Evolutionary conservation across 1,140 invertebrate species (phyloP).

Genomic region (Trachymyrmex cornetzi): DNA sequence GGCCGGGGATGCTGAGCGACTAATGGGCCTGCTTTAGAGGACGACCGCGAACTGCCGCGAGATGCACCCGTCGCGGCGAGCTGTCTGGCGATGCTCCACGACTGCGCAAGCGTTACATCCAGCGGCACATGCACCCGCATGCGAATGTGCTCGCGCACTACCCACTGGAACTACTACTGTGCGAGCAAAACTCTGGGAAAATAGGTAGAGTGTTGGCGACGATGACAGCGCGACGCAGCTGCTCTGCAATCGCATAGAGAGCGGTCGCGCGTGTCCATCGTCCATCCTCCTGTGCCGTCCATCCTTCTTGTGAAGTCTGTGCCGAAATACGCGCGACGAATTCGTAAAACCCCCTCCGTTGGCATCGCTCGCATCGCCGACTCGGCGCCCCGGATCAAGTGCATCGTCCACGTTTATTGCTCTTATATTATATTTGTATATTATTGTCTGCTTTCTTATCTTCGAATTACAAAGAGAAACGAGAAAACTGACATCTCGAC

Average conservation of each 20-base stretch:
- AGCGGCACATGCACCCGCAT: slow-evolving; percentile 75
- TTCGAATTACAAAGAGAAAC: too few species aligned
- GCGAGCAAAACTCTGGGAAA: not conserved
- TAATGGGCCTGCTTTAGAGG: slow-evolving; percentile 80
- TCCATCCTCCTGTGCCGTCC: not conserved
- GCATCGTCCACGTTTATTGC: slow-evolving; percentile 16
- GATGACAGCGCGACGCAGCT: slow-evolving; percentile 5
- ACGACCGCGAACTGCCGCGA: slow-evolving; percentile 80
- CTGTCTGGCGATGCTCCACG: slow-evolving; percentile 74
- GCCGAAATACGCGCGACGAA: slow-evolving; percentile 32
- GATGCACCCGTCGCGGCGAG: slow-evolving; percentile 80
- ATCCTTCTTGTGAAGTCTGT: too few species aligned
- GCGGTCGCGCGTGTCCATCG: not conserved
- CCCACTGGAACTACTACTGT: not conserved
- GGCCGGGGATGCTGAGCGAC: slow-evolving; percentile 71
- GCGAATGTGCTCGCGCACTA: slow-evolving; percentile 60
- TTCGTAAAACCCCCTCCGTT: not conserved
- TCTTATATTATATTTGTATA: too few species aligned
- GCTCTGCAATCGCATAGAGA: not conserved
- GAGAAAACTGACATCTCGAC: not conserved
- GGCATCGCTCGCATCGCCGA: slow-evolving; percentile 34
- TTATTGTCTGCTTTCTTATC: too few species aligned
- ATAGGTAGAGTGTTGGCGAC: slow-evolving; percentile 23
- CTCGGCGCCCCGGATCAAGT: not conserved
- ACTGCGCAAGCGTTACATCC: slow-evolving; percentile 78